A percentile compares a stretch with the other conserved stretches of the same genome.
phyloP scores from a whole-genome alignment of 2,888 invertebrate genomes.

The Hecatera dysodea region DNA sequence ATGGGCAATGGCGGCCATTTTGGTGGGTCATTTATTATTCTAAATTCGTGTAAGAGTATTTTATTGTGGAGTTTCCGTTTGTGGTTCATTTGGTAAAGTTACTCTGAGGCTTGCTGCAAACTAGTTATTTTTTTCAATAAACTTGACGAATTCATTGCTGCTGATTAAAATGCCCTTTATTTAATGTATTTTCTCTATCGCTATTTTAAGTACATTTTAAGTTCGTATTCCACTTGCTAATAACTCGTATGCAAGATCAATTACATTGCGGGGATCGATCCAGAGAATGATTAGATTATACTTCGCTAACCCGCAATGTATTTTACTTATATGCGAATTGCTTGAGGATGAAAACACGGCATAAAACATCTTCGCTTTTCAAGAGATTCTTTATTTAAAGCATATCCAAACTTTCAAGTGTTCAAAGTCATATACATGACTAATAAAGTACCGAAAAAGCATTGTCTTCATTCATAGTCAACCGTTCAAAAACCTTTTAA shows the following conservation, averaged over 20 bases:
- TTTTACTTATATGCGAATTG: too few species aligned
- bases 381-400: background rate
- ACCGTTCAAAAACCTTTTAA: constrained; percentile 47
- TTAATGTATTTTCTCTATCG: too few species aligned
- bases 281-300: too few species aligned
- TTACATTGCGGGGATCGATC: too few species aligned
- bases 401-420: background rate
- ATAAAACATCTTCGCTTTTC: background rate
- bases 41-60: constrained; percentile 18
- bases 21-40: constrained; percentile 41
- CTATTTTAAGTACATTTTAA: too few species aligned
- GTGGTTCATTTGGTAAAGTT: background rate
- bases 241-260: too few species aligned
- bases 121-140: background rate
- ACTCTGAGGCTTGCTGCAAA: background rate
- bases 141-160: too few species aligned
- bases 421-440: background rate
- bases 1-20: constrained; percentile 33
- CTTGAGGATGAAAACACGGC: too few species aligned
- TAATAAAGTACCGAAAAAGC: background rate
- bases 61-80: constrained; percentile 28
- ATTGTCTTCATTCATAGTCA: constrained; percentile 10
- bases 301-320: too few species aligned
- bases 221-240: too few species aligned
- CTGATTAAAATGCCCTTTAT: too few species aligned